Base-by-base conservation (phyloP, 2,113 vertebrate genomes). In the Notarius lentiginosus region DNA sequence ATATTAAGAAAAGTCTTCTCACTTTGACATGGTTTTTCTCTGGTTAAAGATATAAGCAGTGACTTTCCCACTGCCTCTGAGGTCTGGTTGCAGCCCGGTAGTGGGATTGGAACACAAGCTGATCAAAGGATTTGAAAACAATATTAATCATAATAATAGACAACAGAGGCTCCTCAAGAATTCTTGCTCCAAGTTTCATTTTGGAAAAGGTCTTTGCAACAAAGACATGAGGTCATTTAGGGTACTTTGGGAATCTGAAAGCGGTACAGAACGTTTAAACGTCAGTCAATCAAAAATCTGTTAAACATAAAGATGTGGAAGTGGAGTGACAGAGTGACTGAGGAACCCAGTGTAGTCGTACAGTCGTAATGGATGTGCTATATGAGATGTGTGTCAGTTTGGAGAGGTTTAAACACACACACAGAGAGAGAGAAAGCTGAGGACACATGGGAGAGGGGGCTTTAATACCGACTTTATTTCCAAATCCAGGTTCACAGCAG, bases 401-500 rank as follows among this genome's bases (percentile, higher is more conserved):
- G 66, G 30, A 70, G 30, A 34, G n/a, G n/a, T 27, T 65, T 24
- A 61, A 1, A 58, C 15, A 58, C 22, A 24, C 7, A n/a, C n/a
- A n/a, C n/a, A n/a, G n/a, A 22, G 2, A 77, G 20, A 51, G 53
- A 80, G 2, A 84, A 7, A 55, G 49, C 6, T 51, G 83, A 72
- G 24, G 24, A n/a, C 24, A 51, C 6, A 12, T 18, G 34, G 41
- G 14, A 93, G 85, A 94, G 20, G 55, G 95, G 95, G 95, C 95
- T 96, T 96, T 95, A 89, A 91, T 91, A 88, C 94, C 93, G 95
- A 96, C 93, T 96, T 97, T 97, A 97, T 97, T 97, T 96, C 94
- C 96, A 96, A 96, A 96, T 96, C 92, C 96, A 96, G 95, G 95
- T 96, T 94, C 95, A 97, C 96, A 96, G 95, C 95, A 96, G 95